Evolutionary conservation across 2,888 invertebrate species (phyloP).

Genomic region (Drosophila aldrichi): DNA sequence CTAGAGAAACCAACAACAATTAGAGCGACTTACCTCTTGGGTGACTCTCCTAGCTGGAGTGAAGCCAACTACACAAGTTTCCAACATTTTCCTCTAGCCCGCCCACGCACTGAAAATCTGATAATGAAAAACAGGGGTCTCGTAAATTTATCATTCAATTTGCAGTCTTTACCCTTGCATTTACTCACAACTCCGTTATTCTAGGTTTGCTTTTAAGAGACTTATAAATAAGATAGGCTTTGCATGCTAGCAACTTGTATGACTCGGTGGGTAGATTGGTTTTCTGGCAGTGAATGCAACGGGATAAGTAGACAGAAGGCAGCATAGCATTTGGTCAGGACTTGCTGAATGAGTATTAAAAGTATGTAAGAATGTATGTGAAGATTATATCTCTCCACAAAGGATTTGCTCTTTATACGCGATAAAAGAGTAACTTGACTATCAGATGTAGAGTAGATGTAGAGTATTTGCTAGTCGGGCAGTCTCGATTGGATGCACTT

Average conservation of each 20-base stretch:
- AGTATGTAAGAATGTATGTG: too few relatives aligned
- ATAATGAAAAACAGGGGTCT: background rate
- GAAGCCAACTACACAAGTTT: constrained; percentile 42
- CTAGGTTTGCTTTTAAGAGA: background rate
- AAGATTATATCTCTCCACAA: background rate
- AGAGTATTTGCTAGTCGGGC: background rate
- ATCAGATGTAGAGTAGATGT: too few relatives aligned
- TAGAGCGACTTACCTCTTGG: constrained; percentile 5
- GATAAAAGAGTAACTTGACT: too few relatives aligned
- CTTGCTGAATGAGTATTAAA: background rate
- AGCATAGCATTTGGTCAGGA: background rate
- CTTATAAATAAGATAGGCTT: constrained; percentile 3
- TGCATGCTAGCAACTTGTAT: background rate
- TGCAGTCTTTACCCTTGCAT: background rate
- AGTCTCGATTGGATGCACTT: background rate
- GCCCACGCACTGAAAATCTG: background rate
- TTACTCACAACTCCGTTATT: background rate
- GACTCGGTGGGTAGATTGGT: background rate
- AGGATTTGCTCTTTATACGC: background rate
- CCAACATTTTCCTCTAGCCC: constrained; percentile 14
- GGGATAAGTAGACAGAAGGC: background rate
- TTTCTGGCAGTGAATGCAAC: background rate
- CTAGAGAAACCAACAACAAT: constrained; percentile 1
- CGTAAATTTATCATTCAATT: background rate
- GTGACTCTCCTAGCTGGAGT: constrained; percentile 11